Evolutionary conservation across 2,797 vertebrate species (phyloP).

Genomic region (Hyperoplus immaculatus): DNA sequence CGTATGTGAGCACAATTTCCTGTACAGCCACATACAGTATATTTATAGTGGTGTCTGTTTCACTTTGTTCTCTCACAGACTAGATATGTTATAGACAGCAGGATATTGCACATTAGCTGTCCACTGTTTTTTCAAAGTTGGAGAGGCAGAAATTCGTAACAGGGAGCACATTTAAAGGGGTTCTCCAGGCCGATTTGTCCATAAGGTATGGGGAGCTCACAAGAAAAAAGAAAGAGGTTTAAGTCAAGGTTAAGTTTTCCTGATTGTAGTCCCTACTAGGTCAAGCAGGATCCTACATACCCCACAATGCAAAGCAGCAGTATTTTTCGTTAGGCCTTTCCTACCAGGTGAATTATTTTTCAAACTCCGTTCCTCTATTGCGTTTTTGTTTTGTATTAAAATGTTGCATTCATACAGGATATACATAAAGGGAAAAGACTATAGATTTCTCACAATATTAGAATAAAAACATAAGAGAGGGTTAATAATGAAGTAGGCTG

Average conservation of each 20-base stretch:
- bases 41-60: constrained; percentile 15
- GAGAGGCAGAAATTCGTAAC: neutral
- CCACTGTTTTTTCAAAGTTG: rapidly evolving
- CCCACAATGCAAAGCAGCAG: neutral
- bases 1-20: constrained; percentile 49
- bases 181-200: neutral
- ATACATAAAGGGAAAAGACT: neutral
- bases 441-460: too few species aligned
- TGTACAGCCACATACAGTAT: constrained; percentile 10
- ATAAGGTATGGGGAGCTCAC: neutral
- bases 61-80: neutral
- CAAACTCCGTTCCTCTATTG: too few species aligned
- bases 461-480: neutral
- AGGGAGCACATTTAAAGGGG: neutral
- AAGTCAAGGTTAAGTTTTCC: too few species aligned
- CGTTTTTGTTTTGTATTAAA: too few species aligned
- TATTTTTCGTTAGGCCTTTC: neutral
- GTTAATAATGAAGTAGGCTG: neutral
- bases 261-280: neutral
- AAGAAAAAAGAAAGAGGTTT: neutral
- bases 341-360: neutral
- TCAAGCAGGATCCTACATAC: neutral
- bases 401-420: neutral
- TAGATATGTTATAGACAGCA: neutral
- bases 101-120: constrained; percentile 6